Evolutionary conservation across 2,113 vertebrate species (phyloP).

Genomic region (Anguilla rostrata): DNA sequence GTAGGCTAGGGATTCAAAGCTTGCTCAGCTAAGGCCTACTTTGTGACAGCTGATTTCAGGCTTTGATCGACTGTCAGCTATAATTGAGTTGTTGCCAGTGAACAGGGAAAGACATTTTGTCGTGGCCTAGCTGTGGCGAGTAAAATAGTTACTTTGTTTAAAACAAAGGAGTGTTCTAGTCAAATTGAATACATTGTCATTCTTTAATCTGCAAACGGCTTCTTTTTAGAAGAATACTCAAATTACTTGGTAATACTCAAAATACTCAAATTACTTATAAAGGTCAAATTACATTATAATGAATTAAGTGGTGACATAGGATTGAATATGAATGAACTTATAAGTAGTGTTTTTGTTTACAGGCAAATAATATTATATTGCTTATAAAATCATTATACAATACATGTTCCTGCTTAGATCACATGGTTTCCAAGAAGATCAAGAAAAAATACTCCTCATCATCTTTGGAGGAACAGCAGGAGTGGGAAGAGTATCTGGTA

Average conservation of each 20-base stretch:
- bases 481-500: constrained; percentile 20
- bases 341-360: background rate
- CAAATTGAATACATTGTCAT: too few species aligned
- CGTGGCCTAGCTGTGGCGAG: background rate
- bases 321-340: background rate
- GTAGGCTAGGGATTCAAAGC: too few species aligned
- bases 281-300: too few species aligned
- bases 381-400: background rate
- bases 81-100: background rate
- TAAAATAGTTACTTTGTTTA: too few species aligned
- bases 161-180: too few species aligned
- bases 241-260: background rate
- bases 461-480: constrained; percentile 3
- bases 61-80: background rate
- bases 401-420: background rate
- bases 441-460: background rate
- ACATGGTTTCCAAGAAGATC: constrained; percentile 14
- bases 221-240: background rate
- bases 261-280: too few species aligned
- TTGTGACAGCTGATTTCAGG: background rate
- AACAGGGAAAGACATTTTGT: background rate
- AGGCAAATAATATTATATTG: background rate
- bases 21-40: background rate
- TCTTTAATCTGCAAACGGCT: too few species aligned
- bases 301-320: background rate